Percentiles rank a stretch among this genome's conserved stretches.
These are phyloP conservation scores for Scrobipalpa costella DNA, from an alignment of 2,888 invertebrate genomes.

Conservation along the genomic window DNA sequence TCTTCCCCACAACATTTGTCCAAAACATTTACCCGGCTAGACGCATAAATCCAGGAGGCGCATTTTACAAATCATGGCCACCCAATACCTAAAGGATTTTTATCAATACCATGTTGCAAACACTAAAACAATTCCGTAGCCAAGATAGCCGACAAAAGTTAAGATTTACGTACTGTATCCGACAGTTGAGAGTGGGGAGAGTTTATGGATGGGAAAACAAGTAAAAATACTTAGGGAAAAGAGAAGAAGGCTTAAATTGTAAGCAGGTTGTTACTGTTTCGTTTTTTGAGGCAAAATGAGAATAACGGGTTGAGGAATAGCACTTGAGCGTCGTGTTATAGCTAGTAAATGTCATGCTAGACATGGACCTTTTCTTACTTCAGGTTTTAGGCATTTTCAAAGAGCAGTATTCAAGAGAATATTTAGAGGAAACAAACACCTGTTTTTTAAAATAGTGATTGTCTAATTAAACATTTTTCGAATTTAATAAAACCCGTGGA, in stretches of 20 bases:
- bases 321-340: too few relatives aligned
- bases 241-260: neutral
- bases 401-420: too few relatives aligned
- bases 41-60: constrained; percentile 69
- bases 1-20: constrained; percentile 11
- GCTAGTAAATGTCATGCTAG: too few relatives aligned
- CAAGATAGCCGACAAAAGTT: constrained; percentile 67
- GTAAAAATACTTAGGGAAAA: constrained; percentile 7
- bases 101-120: constrained; percentile 58
- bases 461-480: too few relatives aligned
- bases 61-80: constrained; percentile 64
- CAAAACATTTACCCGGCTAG: constrained; percentile 40
- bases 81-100: constrained; percentile 53
- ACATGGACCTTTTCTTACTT: too few relatives aligned
- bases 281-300: too few relatives aligned
- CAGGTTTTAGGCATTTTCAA: too few relatives aligned
- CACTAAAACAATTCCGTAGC: constrained; percentile 67
- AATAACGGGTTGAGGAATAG: too few relatives aligned
- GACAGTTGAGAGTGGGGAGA: constrained; percentile 41
- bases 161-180: constrained; percentile 65
- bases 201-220: constrained; percentile 34
- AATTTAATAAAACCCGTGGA: too few relatives aligned
- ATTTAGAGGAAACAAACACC: too few relatives aligned
- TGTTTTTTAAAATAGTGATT: too few relatives aligned
- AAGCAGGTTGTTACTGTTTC: neutral